These are phyloP conservation scores for Machimus atricapillus DNA, from an alignment of 2,888 invertebrate species.

Conservation along the genomic window DNA sequence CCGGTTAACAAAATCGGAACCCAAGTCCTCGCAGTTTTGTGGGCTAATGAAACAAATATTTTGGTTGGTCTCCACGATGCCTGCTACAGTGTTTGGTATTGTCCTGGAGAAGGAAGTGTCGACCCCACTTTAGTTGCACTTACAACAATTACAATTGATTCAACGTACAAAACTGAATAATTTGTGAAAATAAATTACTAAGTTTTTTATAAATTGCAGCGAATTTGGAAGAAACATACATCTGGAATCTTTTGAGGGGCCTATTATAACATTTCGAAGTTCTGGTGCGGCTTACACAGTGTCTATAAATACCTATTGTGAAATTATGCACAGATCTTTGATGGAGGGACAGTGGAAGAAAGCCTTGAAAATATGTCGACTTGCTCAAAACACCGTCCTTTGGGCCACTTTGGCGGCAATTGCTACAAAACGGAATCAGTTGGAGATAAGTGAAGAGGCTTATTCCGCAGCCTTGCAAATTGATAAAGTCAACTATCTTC, in stretches of 20 bases:
- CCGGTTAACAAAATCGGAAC: conserved; percentile 59
- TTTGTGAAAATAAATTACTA: background rate
- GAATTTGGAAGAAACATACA: conserved; percentile 89
- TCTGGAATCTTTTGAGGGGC: conserved; percentile 82
- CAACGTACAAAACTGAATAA: conserved; percentile 55
- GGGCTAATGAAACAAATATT: conserved; percentile 80
- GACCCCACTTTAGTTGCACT: conserved; percentile 74
- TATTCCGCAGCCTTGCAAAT: conserved; percentile 89
- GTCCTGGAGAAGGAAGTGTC: conserved; percentile 75
- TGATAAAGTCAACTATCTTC: conserved; percentile 86
- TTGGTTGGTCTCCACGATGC: conserved; percentile 81
- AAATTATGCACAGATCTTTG: conserved; percentile 72
- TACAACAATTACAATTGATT: conserved; percentile 66
- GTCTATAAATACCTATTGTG: conserved; percentile 59
- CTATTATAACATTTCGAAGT: conserved; percentile 82
- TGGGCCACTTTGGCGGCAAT: conserved; percentile 96
- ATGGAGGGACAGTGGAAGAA: conserved; percentile 83
- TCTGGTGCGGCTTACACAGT: conserved; percentile 81
- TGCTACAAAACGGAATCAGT: conserved; percentile 84
- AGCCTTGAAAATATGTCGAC: conserved; percentile 77
- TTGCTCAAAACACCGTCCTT: conserved; percentile 68
- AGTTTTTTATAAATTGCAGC: conserved; percentile 60
- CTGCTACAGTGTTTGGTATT: conserved; percentile 82
- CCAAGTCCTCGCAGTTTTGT: conserved; percentile 64
- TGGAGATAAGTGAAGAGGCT: conserved; percentile 92